Percentiles rank a stretch among this genome's conserved stretches.
These are phyloP conservation scores for Corythoichthys intestinalis DNA, from an alignment of 2,113 vertebrate species.

Conservation along the genomic window DNA sequence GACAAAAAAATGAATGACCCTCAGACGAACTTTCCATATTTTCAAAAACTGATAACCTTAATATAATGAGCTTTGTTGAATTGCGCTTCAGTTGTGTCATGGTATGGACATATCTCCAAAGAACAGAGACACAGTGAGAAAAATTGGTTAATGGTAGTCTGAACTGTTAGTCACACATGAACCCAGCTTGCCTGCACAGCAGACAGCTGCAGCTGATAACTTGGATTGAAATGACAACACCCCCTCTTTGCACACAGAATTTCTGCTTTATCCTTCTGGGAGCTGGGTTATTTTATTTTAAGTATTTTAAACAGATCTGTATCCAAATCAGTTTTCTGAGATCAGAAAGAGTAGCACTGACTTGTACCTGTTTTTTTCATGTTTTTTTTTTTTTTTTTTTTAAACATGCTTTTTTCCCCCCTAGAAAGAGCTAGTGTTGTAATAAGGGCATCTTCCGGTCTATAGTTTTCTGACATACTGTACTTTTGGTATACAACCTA, in stretches of 20 bases:
- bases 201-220: conserved; percentile 3
- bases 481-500: too few species aligned
- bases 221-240: conserved; percentile 1
- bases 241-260: not conserved
- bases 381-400: not conserved
- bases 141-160: not conserved
- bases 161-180: not conserved
- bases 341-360: not conserved
- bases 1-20: not conserved
- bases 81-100: not conserved
- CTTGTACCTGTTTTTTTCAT: not conserved
- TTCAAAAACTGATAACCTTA: not conserved
- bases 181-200: conserved; percentile 3
- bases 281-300: not conserved
- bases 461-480: too few species aligned
- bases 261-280: not conserved
- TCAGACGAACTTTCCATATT: not conserved
- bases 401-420: too few species aligned
- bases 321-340: not conserved
- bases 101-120: conserved; percentile 2
- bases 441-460: too few species aligned
- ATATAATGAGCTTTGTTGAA: not conserved
- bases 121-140: not conserved
- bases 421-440: too few species aligned
- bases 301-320: not conserved